Percentiles rank a stretch among this genome's conserved stretches.
phyloP scores from a whole-genome alignment of 2,797 vertebrate species.

The Enteromius mattozi region DNA sequence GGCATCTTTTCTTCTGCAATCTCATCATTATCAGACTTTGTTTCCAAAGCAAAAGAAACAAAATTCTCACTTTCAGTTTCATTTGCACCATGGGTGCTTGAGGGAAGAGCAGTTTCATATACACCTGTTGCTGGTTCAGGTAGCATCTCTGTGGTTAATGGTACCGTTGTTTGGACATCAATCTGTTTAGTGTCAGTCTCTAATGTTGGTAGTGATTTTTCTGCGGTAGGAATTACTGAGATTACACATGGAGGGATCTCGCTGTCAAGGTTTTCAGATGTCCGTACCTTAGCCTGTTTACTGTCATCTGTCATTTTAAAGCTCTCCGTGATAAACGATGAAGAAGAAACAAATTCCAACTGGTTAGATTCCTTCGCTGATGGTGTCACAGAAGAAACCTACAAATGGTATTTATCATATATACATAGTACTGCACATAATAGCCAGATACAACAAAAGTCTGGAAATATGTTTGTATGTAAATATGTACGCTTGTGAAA shows the following conservation, averaged over 20 bases:
- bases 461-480: background rate
- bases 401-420: slow-evolving; percentile 15
- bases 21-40: background rate
- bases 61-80: background rate
- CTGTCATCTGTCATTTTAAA: background rate
- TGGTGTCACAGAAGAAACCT: slow-evolving; percentile 43
- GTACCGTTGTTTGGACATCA: background rate
- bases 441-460: background rate
- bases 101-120: background rate
- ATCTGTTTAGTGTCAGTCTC: background rate
- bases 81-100: background rate
- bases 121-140: slow-evolving; percentile 10
- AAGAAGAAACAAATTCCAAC: slow-evolving; percentile 20
- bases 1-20: slow-evolving; percentile 12
- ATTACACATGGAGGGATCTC: background rate
- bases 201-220: slow-evolving; percentile 2
- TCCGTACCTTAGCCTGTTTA: background rate
- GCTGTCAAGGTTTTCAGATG: background rate
- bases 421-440: background rate
- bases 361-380: background rate
- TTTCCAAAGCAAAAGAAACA: slow-evolving; percentile 23
- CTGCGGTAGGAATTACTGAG: background rate
- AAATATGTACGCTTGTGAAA: background rate
- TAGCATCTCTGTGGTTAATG: background rate
- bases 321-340: slow-evolving; percentile 7